Evolutionary conservation across 2,888 invertebrate species (phyloP), one percentile per base, ranked within the genome.

Genomic region (Neoscelio sp.): DNA sequence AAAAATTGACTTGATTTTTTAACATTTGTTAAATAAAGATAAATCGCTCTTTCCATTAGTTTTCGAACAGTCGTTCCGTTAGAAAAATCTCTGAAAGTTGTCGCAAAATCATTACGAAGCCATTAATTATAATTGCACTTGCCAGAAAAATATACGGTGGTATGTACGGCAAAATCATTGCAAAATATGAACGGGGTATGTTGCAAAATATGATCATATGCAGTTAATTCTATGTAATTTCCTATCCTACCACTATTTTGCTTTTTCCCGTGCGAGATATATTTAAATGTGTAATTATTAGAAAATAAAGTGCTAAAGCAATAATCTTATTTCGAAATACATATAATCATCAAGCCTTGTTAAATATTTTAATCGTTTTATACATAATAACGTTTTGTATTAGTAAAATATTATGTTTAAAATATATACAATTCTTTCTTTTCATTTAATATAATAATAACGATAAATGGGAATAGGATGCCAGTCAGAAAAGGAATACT

Each of bases 391-490:
- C 12, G 5, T 13, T 35, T 12, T 35, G 6, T 13, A 12, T 1
- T 13, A 8, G 2, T n/a, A 33, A 33, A 33, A 1, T 6, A 2
- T 5, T 5, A 7, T 13, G 13, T 35, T 35, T 35, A 35, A 13
- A 13, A 35, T 35, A 33, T n/a, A n/a, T n/a, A n/a, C n/a, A n/a
- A 33, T 2, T 10, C 10, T 10, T 38, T 38, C 15, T 7, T 10
- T 20, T 18, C 12, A 48, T 23, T 30, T 13, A 48, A 56, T 48
- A 26, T 58, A 3, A 13, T 54, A n/a, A 40, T 38, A 12, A 35
- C 58, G 6, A 23, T 23, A 4, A 23, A 23, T 23, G 23, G 3
- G 3, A 38, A 38, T 10, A 75, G 78, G 26, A 79, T 79, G 78
- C 58, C 65, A 33, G 26, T 68, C 30, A 65, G 17, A 13, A 62